Conservation (phyloP, 2,113 vertebrate genomes). For the Cyprinodon variegatus region DNA sequence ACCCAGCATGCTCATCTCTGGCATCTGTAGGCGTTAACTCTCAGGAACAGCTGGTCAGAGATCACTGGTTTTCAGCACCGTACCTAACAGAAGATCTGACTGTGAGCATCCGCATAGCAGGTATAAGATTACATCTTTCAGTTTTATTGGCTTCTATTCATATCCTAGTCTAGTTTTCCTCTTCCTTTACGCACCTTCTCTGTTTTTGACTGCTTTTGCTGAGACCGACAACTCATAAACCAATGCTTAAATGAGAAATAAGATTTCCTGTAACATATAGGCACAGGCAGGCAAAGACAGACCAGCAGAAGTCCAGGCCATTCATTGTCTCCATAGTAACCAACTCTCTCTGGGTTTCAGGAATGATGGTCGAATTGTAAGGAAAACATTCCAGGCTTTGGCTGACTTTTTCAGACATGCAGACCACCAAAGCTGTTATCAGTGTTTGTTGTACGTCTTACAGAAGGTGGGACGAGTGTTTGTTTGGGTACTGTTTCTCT, state of each 20-base stretch:
- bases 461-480: neutral
- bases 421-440: neutral
- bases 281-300: conserved; percentile 38
- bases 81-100: conserved; percentile 64
- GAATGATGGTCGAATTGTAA: conserved; percentile 43
- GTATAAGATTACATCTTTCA: conserved; percentile 41
- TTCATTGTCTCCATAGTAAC: conserved; percentile 50
- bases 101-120: conserved; percentile 67
- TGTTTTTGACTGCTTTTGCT: conserved; percentile 19
- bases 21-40: conserved; percentile 63
- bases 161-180: neutral
- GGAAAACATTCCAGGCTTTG: conserved; percentile 39
- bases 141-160: neutral
- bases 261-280: conserved; percentile 40
- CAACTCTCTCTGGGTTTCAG: conserved; percentile 25
- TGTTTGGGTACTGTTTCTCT: neutral
- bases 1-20: conserved; percentile 22
- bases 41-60: conserved; percentile 80
- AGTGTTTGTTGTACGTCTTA: neutral
- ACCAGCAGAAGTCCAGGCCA: conserved; percentile 11
- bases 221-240: conserved; percentile 17
- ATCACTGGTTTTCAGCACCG: conserved; percentile 73
- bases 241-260: conserved; percentile 39
- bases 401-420: neutral
- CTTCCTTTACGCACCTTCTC: neutral